Evolutionary conservation across 2,888 invertebrate species (phyloP).

Genomic region (Scrobipalpa costella): DNA sequence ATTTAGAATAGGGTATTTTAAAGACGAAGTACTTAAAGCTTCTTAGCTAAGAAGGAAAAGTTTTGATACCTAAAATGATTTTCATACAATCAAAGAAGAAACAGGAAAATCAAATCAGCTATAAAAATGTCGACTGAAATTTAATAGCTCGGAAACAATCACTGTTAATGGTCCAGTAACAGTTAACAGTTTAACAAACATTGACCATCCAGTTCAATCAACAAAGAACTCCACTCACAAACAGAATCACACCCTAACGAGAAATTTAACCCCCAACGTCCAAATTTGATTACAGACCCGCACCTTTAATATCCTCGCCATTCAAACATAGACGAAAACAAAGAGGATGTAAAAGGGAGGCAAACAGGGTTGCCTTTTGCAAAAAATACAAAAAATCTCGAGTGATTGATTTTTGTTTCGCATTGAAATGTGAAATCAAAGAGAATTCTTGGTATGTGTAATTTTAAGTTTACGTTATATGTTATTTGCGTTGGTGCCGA

Average conservation of each 20-base stretch:
- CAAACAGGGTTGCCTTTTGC: not conserved
- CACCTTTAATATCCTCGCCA: slow-evolving; percentile 60
- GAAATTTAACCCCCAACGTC: slow-evolving; percentile 47
- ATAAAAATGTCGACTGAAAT: too few species aligned
- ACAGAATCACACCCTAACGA: slow-evolving; percentile 20
- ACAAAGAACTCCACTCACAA: not conserved
- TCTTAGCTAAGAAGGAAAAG: too few species aligned
- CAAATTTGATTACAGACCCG: slow-evolving; percentile 64
- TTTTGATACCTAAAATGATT: too few species aligned
- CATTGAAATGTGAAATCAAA: not conserved
- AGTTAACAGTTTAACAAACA: not conserved
- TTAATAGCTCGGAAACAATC: too few species aligned
- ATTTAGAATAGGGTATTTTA: not conserved
- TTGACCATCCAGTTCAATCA: not conserved
- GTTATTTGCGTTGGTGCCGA: too few species aligned
- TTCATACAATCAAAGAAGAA: too few species aligned
- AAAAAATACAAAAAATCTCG: not conserved
- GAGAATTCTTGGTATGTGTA: not conserved
- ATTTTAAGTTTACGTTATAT: too few species aligned
- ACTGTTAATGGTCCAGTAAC: not conserved
- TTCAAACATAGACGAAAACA: slow-evolving; percentile 66
- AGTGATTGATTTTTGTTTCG: not conserved
- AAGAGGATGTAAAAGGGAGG: slow-evolving; percentile 44
- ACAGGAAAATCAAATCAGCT: too few species aligned
- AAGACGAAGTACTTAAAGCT: not conserved